Evolutionary conservation across 2,888 invertebrate species (phyloP), one percentile per base, ranked within the genome.

Genomic region (Platynereis dumerilii): DNA sequence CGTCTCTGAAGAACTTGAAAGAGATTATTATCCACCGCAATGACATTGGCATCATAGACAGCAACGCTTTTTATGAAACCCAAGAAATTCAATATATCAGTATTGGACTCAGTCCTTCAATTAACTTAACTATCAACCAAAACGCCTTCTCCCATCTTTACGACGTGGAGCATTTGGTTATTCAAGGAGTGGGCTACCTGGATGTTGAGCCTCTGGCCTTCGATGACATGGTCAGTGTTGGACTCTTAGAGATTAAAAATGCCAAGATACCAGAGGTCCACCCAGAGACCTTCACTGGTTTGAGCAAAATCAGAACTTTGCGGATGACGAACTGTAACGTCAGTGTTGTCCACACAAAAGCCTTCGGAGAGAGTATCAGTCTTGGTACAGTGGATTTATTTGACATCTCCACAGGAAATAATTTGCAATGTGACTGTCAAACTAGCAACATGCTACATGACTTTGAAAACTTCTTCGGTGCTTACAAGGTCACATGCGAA

Each of bases 1-100:
- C 20, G 7, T 48, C n/a, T 5, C 22, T 48, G 10, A 48, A 48
- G n/a, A 48, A 48, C 48, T 20, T 48, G 48, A 48, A 48, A n/a
- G 48, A 48, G n/a, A 48, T 48, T 22, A 48, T 48, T n/a, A 48
- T 48, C n/a, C 48, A 48, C 7, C n/a, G 48, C 20, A 48, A 48
- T 48, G 48, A 48, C n/a, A n/a, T 48, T 20, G n/a, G 7, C 5
- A 22, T n/a, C 20, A 48, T 48, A 12, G 20, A 48, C n/a, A 20
- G 20, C n/a, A 48, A 48, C 17, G 48, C 48, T 10, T 48, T 48
- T n/a, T 48, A 48, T n/a, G 48, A 22, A n/a, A 48, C 48, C 7
- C 48, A 48, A 22, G 48, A 48, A 7, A 22, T 48, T n/a, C 48
- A 48, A n/a, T 48, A 48, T 22, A 48, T 48, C n/a, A 48, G 48